Percentiles rank a stretch among this genome's conserved stretches.
Conservation (phyloP, 2,888 invertebrate species). For the Nomada fucata region DNA sequence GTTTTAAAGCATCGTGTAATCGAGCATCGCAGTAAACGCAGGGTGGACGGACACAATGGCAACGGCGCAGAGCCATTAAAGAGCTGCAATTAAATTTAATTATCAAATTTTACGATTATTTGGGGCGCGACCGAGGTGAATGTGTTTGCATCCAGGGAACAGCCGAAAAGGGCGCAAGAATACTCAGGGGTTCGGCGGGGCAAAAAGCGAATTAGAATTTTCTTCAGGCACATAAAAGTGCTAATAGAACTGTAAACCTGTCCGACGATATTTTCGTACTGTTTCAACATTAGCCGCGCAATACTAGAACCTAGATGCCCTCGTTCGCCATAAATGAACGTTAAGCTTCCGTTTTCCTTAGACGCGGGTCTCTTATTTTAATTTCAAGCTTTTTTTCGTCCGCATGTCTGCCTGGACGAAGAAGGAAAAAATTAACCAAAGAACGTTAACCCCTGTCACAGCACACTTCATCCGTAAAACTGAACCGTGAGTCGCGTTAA, state of each 20-base stretch:
- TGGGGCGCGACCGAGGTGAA: slow-evolving; percentile 70
- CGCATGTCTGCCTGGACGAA: neutral
- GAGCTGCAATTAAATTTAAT: slow-evolving; percentile 83
- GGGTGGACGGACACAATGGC: slow-evolving; percentile 73
- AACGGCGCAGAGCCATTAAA: slow-evolving; percentile 72
- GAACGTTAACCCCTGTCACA: slow-evolving; percentile 21
- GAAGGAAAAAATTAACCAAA: neutral
- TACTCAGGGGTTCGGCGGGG: slow-evolving; percentile 28
- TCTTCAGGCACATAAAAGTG: slow-evolving; percentile 33
- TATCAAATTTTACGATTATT: slow-evolving; percentile 83
- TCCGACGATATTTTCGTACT: slow-evolving; percentile 19
- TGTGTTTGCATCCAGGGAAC: slow-evolving; percentile 40
- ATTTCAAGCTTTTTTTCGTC: neutral
- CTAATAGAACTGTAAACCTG: slow-evolving; percentile 73
- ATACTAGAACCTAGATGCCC: slow-evolving; percentile 32
- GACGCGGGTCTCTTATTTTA: slow-evolving; percentile 2
- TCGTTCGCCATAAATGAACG: slow-evolving; percentile 46
- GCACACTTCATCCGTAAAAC: slow-evolving; percentile 13
- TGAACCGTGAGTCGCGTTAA: slow-evolving; percentile 31
- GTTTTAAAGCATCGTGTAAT: slow-evolving; percentile 81
- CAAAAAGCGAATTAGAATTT: slow-evolving; percentile 73
- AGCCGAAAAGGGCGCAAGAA: slow-evolving; percentile 32
- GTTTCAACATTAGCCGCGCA: neutral
- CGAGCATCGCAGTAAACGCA: slow-evolving; percentile 80
- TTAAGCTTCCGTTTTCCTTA: slow-evolving; percentile 25